phyloP scores from a whole-genome alignment of 2,113 vertebrate species.

The cat (Felis catus) region DNA sequence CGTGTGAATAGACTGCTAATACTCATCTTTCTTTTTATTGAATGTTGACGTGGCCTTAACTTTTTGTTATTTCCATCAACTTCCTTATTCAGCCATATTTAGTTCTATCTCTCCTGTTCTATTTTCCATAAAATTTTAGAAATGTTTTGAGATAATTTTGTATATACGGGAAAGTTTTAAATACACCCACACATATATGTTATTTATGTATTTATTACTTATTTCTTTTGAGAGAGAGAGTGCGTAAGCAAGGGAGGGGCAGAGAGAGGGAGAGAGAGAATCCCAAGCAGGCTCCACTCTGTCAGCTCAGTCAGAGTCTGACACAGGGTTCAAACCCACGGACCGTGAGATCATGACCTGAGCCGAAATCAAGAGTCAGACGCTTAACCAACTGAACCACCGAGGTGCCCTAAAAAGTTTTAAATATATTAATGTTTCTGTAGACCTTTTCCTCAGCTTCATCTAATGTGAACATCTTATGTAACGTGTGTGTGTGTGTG shows the following conservation, averaged over 20 bases:
- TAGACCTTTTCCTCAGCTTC: background rate
- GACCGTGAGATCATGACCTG: no score
- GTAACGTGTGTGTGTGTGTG: background rate
- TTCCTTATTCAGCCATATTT: background rate
- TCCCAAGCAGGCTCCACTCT: no score
- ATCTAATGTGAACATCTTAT: background rate
- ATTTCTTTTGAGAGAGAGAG: no score
- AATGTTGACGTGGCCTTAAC: background rate
- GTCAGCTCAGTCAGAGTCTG: no score
- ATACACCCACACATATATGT: no score
- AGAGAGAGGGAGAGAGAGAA: no score
- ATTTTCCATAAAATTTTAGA: background rate
- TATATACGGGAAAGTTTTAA: background rate
- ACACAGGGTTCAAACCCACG: no score
- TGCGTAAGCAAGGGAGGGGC: no score
- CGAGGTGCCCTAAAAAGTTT: background rate
- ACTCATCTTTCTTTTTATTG: background rate
- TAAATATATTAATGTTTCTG: background rate
- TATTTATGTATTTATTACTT: no score
- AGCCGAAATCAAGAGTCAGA: no score
- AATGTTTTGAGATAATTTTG: background rate
- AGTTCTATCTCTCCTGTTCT: background rate
- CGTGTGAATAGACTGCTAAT: background rate
- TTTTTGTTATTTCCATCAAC: background rate
- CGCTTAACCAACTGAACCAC: no score